Evolutionary conservation across 2,888 invertebrate genomes (phyloP).

Genomic region (Merodon equestris): DNA sequence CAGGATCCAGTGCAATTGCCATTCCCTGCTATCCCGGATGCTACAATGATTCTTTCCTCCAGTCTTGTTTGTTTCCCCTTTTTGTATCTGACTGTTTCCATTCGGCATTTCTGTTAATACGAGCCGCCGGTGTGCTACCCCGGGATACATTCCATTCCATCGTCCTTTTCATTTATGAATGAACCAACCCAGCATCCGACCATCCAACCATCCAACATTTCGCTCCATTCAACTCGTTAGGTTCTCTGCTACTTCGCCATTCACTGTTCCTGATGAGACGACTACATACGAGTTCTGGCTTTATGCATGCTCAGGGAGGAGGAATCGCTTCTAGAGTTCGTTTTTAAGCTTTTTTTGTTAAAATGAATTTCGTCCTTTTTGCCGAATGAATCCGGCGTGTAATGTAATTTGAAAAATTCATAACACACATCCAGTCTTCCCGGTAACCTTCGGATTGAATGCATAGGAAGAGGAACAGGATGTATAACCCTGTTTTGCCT

Average conservation of each 20-base stretch:
- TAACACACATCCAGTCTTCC: constrained; percentile 25
- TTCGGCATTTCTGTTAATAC: background rate
- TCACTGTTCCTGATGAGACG: constrained; percentile 9
- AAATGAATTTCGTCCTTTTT: too few relatives aligned
- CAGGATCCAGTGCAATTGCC: constrained; percentile 30
- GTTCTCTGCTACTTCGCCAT: constrained; percentile 22
- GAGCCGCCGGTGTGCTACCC: background rate
- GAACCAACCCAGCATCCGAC: constrained; percentile 25
- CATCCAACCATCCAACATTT: too few relatives aligned
- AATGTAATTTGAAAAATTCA: constrained; percentile 71
- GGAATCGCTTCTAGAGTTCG: too few relatives aligned
- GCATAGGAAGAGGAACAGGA: constrained; percentile 40
- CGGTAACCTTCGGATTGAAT: constrained; percentile 25
- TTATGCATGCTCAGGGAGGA: too few relatives aligned
- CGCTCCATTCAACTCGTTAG: too few relatives aligned
- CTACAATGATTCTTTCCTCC: too few relatives aligned
- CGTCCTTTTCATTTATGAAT: constrained; percentile 59
- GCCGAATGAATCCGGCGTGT: constrained; percentile 51
- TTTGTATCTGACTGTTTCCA: background rate
- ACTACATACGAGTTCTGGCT: background rate
- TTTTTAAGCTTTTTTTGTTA: too few relatives aligned
- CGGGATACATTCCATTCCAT: background rate
- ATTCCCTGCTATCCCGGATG: constrained; percentile 4
- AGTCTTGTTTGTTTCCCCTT: background rate
- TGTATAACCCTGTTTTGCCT: constrained; percentile 21